Base-by-base conservation (phyloP, 1,140 invertebrate species). In the Lucilia cuprina region DNA sequence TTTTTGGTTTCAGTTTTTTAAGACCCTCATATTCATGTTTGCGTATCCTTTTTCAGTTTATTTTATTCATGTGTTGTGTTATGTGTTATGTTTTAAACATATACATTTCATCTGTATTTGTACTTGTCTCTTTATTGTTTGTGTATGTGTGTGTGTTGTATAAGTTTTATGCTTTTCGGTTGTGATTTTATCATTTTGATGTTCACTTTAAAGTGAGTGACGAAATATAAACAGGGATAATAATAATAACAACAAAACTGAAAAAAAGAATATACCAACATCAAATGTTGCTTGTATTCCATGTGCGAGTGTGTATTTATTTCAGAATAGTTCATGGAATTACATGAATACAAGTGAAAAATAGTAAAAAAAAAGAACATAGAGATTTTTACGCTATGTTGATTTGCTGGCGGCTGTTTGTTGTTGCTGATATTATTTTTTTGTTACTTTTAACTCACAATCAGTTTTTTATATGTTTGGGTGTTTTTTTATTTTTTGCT, bases 351-450 rank as follows among this genome's bases (percentile, higher is more conserved):
- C 41, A 41, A 41, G 41, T 41, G 41, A 14, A 60, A 55, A 60
- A 60, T 14, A 60, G 74, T 49, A 80, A 49, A 83, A 70, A 74
- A 82, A 87, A 90, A 60, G 50, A 60, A 60, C 50, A 60, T n/a
- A 70, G 19, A 21, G 10, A 70, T 70, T 90, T 90, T 90, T 87
- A 88, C 88, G 89, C 86, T 86, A 86, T 87, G 89, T 88, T 90
- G 89, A 89, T 88, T 88, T 87, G 85, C 87, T 87, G 84, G 83
- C 84, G 70, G 83, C 78, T 80, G 50, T 80, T 78, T 74, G 70
- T 50, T 70, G 60, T 74, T 82, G 49, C 30, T 84, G 41, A 49
- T 84, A 47, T 74, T 82, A 25, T 34, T 55, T 5, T 83, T 74
- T 83, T 83, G 25, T 75, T 55, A 4, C 35, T 19, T 74, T 83